A percentile compares a stretch with the other conserved stretches of the same genome.
Evolutionary conservation across 2,888 invertebrate species (phyloP).

Genomic region (Himalopsyche anomala): DNA sequence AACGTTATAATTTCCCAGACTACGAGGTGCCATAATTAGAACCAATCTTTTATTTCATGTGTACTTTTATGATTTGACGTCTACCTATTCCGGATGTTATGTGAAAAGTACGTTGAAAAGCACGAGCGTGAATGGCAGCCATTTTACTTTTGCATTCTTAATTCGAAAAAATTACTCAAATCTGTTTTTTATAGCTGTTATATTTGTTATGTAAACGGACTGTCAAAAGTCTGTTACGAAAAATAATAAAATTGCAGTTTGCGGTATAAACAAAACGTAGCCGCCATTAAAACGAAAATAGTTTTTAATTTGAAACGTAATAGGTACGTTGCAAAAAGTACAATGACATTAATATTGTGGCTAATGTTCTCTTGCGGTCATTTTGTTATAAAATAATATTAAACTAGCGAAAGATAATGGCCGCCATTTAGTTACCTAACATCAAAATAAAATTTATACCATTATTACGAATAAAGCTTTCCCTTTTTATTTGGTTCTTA

Average conservation of each 20-base stretch:
- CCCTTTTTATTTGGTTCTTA: too few relatives aligned
- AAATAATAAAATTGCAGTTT: constrained; percentile 7
- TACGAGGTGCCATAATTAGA: not conserved
- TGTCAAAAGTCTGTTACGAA: not conserved
- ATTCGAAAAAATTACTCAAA: constrained; percentile 13
- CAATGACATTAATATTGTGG: not conserved
- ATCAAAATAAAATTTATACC: too few relatives aligned
- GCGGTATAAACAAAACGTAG: constrained; percentile 36
- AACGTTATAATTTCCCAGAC: too few relatives aligned
- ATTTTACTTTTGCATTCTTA: constrained; percentile 36
- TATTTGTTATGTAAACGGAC: not conserved
- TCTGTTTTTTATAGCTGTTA: not conserved
- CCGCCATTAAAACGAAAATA: not conserved
- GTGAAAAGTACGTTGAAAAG: not conserved
- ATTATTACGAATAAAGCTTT: not conserved
- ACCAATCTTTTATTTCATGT: not conserved
- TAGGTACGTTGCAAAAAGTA: not conserved
- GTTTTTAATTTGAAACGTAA: not conserved
- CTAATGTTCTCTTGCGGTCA: not conserved
- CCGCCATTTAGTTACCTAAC: too few relatives aligned
- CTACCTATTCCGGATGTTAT: constrained; percentile 18
- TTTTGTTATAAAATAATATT: not conserved
- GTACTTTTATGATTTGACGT: not conserved
- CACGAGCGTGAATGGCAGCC: constrained; percentile 12
- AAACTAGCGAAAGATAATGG: too few relatives aligned